Evolutionary conservation across 2,888 invertebrate species (phyloP), one percentile per base, ranked within the genome.

Genomic region (Metalampra italica): DNA sequence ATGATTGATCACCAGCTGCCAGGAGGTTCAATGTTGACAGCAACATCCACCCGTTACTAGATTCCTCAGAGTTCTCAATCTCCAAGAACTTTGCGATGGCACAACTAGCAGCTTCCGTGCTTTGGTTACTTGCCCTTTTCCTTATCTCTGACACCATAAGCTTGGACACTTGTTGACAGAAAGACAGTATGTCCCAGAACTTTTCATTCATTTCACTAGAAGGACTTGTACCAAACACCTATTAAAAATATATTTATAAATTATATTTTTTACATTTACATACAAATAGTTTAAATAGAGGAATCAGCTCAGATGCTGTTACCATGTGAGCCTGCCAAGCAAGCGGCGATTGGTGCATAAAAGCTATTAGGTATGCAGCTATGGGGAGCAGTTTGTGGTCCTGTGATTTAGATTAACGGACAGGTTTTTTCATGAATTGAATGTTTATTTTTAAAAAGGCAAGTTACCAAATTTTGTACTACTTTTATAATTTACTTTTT

Each of bases 141-240:
- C 98, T 91, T 62, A 99, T 98, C 88, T 99, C 98, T 7, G 95
- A 94, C n/a, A 99, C 99, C 96, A 99, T 97, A 22, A 98, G 90
- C 58, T 96, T 93, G 0, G 98, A 98, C 0, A 98, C 96, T 91
- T 97, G 96, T 74, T 97, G 96, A 69, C 97, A 97, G 78, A 98
- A 98, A 58, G 97, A 95, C 49, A 97, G 90, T 59, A 98, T 96
- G 77, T 99, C 98, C 92, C 97, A 96, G 89, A 99, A 99, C 82
- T 98, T 98, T 77, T 97, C 97, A 76, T 95, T 96, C 96, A 99
- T 97, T 73, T 98, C 98, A 71, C 94, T 94, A n/a, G 97, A 94
- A 50, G 97, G 96, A 76, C 96, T 96, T 59, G 95, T 93, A 58
- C 97, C 96, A 88, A 98, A 98, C 46, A 98, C 97, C 97, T 98